A percentile compares a stretch with the other conserved stretches of the same genome.
These are phyloP conservation scores for Colletes gigas DNA, from an alignment of 1,140 invertebrate genomes.

Conservation along the genomic window DNA sequence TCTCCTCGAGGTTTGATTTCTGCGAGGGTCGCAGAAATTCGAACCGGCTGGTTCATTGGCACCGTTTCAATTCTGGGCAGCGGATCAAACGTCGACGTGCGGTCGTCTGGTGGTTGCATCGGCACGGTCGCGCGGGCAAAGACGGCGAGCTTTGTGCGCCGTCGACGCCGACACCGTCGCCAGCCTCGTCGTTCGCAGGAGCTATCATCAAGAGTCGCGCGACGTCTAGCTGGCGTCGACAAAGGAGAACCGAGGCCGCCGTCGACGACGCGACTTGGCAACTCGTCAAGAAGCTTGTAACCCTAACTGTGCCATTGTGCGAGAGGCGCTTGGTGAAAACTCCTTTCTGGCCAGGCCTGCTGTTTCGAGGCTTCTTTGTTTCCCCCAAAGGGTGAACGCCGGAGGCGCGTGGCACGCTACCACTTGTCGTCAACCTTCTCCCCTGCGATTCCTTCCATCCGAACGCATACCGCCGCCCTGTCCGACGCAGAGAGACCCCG, in stretches of 20 bases:
- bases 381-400: constrained; percentile 49
- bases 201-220: constrained; percentile 60
- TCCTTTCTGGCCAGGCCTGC: constrained; percentile 62
- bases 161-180: constrained; percentile 55
- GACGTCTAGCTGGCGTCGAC: constrained; percentile 63
- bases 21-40: constrained; percentile 51
- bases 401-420: constrained; percentile 55
- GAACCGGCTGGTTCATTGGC: constrained; percentile 73
- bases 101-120: constrained; percentile 60
- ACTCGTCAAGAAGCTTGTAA: constrained; percentile 78
- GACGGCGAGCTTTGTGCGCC: constrained; percentile 54
- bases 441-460: not conserved
- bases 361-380: constrained; percentile 72
- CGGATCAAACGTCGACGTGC: constrained; percentile 74
- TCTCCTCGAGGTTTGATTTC: constrained; percentile 48
- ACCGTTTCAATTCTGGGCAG: constrained; percentile 76
- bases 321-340: constrained; percentile 61
- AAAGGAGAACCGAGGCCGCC: constrained; percentile 61
- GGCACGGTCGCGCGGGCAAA: constrained; percentile 49
- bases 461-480: not conserved
- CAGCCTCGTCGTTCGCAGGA: constrained; percentile 53
- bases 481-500: not conserved
- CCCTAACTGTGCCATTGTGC: constrained; percentile 77
- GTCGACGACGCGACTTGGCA: constrained; percentile 76
- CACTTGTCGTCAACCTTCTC: constrained; percentile 54